Evolutionary conservation across 2,113 vertebrate genomes (phyloP).

Genomic region (Phodopus roborovskii): DNA sequence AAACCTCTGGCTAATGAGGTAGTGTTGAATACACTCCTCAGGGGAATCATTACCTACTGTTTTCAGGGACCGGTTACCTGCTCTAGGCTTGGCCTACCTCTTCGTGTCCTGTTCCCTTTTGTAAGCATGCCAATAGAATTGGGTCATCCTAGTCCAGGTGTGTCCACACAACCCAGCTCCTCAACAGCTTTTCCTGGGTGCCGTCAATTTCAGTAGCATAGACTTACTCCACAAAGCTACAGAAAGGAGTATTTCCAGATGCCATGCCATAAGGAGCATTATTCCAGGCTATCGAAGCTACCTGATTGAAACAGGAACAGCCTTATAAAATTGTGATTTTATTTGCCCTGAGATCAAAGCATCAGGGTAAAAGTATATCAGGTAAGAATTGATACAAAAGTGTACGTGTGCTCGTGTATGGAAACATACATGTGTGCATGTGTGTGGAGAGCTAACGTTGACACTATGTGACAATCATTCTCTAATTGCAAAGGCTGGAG

Average conservation of each 20-base stretch:
- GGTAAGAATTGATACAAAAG: not conserved
- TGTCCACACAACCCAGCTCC: not conserved
- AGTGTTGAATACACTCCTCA: not conserved
- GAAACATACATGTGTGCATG: not conserved
- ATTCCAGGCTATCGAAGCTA: not conserved
- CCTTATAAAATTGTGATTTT: not conserved
- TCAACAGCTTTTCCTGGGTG: not conserved
- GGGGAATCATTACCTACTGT: not conserved
- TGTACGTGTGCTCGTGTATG: too few species aligned
- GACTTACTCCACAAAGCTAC: not conserved
- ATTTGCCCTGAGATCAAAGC: not conserved
- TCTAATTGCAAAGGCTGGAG: not conserved
- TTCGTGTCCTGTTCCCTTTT: not conserved
- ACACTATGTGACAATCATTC: not conserved
- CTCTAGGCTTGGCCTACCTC: not conserved
- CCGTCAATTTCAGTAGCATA: not conserved
- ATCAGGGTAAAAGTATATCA: not conserved
- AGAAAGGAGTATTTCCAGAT: conserved; percentile 15
- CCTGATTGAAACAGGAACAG: not conserved
- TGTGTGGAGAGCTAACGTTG: not conserved
- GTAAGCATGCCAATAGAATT: not conserved
- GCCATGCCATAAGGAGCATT: not conserved
- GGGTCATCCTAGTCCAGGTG: not conserved
- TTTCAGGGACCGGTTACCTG: not conserved
- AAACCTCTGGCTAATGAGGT: not conserved